A percentile compares a stretch with the other conserved stretches of the same genome.
Evolutionary conservation across 2,113 vertebrate genomes (phyloP).

Genomic region (Mixornis gularis): DNA sequence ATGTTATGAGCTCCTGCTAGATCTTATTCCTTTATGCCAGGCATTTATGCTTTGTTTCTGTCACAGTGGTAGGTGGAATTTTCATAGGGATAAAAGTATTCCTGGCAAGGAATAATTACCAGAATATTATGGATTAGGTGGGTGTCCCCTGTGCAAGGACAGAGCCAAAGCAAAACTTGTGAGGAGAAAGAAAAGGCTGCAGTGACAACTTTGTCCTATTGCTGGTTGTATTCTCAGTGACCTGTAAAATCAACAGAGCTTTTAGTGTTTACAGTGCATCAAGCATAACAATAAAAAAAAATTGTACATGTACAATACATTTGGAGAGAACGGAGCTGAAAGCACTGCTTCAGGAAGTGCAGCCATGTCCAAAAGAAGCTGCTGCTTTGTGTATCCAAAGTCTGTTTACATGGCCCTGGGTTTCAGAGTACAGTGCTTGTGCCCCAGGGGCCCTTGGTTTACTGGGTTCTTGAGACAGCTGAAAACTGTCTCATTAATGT

Average conservation of each 20-base stretch:
- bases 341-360: neutral
- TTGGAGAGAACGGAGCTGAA: neutral
- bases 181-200: neutral
- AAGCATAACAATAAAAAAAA: neutral
- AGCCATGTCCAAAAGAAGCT: neutral
- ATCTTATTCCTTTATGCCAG: neutral
- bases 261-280: neutral
- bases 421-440: neutral
- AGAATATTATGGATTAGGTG: neutral
- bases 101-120: neutral
- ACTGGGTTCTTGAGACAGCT: neutral
- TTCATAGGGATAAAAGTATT: neutral
- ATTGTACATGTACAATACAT: neutral
- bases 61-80: neutral
- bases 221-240: neutral
- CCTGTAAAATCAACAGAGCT: conserved; percentile 14
- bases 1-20: neutral
- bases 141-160: neutral
- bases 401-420: neutral
- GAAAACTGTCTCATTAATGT: neutral
- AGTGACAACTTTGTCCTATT: neutral
- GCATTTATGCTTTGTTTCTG: neutral
- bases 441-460: neutral
- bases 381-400: neutral
- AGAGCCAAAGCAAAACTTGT: neutral